Percentiles rank a stretch among this genome's conserved stretches.
Conservation (phyloP, 2,888 invertebrate species). For the Caenorhabditis sp. region DNA sequence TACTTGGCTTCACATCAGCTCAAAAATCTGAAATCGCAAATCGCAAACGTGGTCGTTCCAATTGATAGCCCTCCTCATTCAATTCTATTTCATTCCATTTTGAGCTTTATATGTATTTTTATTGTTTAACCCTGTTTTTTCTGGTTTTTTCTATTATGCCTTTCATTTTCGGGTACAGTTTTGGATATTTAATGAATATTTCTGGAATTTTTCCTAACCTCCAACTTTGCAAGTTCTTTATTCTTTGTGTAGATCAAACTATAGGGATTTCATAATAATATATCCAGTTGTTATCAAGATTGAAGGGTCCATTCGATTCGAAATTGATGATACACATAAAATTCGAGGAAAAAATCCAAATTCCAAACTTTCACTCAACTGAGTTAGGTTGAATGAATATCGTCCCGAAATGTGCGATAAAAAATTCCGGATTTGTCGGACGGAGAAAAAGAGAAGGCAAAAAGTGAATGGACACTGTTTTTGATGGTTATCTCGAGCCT, state of each 20-base stretch:
- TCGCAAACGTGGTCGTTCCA: constrained; percentile 37
- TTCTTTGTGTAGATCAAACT: not conserved
- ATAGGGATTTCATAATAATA: not conserved
- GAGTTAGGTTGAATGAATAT: constrained; percentile 1
- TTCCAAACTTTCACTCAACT: not conserved
- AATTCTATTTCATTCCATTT: constrained; percentile 21
- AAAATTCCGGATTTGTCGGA: not conserved
- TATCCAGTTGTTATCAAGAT: not conserved
- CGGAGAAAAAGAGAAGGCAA: not conserved
- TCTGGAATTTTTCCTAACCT: too few species aligned
- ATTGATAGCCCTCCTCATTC: constrained; percentile 3
- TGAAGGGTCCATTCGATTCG: not conserved
- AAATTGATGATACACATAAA: not conserved
- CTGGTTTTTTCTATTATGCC: not conserved
- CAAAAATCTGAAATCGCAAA: constrained; percentile 66
- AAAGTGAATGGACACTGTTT: not conserved
- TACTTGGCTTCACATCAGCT: constrained; percentile 75
- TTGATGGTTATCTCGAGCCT: not conserved
- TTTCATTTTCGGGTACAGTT: not conserved
- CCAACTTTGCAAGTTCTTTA: too few species aligned
- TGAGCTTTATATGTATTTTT: constrained; percentile 27
- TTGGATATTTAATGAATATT: not conserved
- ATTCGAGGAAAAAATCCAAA: not conserved
- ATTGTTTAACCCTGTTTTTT: not conserved
- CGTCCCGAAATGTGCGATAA: not conserved